Evolutionary conservation across 2,888 invertebrate genomes (phyloP), one percentile per base, ranked within the genome.

Genomic region (Onchidella celtica): DNA sequence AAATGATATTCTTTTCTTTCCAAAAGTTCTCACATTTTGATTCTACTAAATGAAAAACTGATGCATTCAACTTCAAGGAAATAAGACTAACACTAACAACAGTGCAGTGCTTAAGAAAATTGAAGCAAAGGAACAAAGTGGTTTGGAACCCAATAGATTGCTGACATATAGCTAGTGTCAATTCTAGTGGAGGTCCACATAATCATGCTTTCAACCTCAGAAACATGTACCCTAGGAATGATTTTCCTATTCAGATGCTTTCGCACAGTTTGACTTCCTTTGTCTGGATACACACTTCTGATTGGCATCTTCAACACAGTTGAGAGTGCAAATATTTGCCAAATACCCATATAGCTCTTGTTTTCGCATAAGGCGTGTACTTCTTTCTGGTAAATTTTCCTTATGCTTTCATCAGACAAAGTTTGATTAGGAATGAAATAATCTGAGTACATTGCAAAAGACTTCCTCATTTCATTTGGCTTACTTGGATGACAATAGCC

Each of bases 281-380:
- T 34, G 27, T 74, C 63, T 24, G 83, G 83, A 65, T 81, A 83
- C 36, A 66, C 59, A 36, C 74, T 76, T 32, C 40, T 65, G 17
- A 81, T 68, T 74, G 73, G 77, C 34, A 68, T 70, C 36, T 83
- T 40, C 17, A 83, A 65, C 14, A 77, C 73, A 73, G 61, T 75
- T 3, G 80, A 17, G 24, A 83, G 68, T 34, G 83, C 70, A 73
- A 29, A 47, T 24, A 79, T 79, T 70, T 79, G 79, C 63, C 72
- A 79, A 36, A 72, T 79, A 34, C 79, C 70, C 73, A 79, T 79
- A 63, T 72, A 63, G 11, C 14, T 6, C 27, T 24, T 61, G 34
- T 32, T 11, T 61, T 63, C 27, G 24, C 59, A 32, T 17, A 74
- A 36, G 11, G 59, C 59, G 38, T 61, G 17, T 4, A 74, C 74